Evolutionary conservation across 1,140 invertebrate genomes (phyloP).

Genomic region (Ephestia elutella): DNA sequence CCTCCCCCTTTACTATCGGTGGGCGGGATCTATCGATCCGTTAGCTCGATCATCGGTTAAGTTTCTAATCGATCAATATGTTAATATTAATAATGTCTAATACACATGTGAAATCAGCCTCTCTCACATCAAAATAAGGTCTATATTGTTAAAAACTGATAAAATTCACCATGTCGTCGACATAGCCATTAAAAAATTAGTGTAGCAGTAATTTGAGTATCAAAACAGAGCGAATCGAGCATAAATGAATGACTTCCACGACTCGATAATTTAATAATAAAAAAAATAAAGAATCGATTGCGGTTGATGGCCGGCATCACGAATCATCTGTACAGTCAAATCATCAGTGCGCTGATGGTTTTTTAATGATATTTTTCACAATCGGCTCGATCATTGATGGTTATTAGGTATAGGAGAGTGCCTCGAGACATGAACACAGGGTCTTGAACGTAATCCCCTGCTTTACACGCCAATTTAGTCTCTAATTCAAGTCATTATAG

Average conservation of each 20-base stretch:
- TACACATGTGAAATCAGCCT: neutral
- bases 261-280: slow-evolving; percentile 65
- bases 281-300: slow-evolving; percentile 64
- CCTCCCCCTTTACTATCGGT: slow-evolving; percentile 57
- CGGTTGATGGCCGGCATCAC: slow-evolving; percentile 51
- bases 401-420: slow-evolving; percentile 63
- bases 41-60: slow-evolving; percentile 39
- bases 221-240: slow-evolving; percentile 22
- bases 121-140: neutral
- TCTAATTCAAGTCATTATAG: slow-evolving; percentile 18
- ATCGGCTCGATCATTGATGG: slow-evolving; percentile 68
- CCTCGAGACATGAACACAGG: slow-evolving; percentile 48
- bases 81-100: slow-evolving; percentile 5
- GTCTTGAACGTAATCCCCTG: slow-evolving; percentile 1
- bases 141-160: neutral
- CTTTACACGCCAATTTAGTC: slow-evolving; percentile 22
- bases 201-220: slow-evolving; percentile 16
- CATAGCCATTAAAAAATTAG: neutral
- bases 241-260: slow-evolving; percentile 21
- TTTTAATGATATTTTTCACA: slow-evolving; percentile 74
- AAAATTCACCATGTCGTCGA: neutral
- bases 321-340: slow-evolving; percentile 52
- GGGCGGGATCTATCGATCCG: slow-evolving; percentile 61
- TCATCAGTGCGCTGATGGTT: slow-evolving; percentile 68
- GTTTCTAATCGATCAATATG: slow-evolving; percentile 9